These are phyloP conservation scores for Myripristis murdjan DNA, from an alignment of 2,797 vertebrate species.

Conservation along the genomic window DNA sequence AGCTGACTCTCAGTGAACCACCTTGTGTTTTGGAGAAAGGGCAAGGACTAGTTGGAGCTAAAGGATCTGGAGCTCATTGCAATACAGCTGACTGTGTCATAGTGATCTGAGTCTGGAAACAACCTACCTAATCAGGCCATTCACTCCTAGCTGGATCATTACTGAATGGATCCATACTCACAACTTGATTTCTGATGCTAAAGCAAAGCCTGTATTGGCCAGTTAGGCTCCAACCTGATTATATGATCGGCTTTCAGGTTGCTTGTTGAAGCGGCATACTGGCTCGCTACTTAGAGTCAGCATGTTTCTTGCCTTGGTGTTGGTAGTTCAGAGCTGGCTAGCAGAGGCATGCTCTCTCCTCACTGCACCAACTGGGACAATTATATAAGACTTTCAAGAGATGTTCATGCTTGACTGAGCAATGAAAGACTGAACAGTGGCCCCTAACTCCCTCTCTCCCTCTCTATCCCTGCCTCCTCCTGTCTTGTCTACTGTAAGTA, in stretches of 20 bases:
- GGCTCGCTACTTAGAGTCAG: constrained; percentile 44
- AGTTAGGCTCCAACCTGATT: constrained; percentile 34
- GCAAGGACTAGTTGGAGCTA: no score
- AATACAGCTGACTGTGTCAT: no score
- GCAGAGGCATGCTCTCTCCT: constrained; percentile 57
- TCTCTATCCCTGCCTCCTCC: constrained; percentile 16
- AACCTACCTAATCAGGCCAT: not conserved
- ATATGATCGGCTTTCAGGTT: constrained; percentile 41
- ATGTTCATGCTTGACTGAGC: constrained; percentile 79
- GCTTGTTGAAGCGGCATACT: constrained; percentile 42
- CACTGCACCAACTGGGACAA: constrained; percentile 78
- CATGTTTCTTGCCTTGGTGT: constrained; percentile 50
- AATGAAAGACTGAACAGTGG: constrained; percentile 61
- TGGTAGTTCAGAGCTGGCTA: constrained; percentile 43
- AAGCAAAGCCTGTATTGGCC: constrained; percentile 11
- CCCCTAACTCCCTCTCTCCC: constrained; percentile 60
- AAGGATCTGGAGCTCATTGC: no score
- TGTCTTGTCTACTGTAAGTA: constrained; percentile 49
- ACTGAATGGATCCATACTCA: not conserved
- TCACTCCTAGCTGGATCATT: not conserved
- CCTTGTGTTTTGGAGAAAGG: no score
- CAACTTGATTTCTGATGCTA: not conserved
- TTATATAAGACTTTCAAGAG: constrained; percentile 87
- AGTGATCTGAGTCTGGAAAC: not conserved
- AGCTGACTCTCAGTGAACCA: no score